Evolutionary conservation across 2,797 vertebrate genomes (phyloP).

Genomic region (Remorina albescens): DNA sequence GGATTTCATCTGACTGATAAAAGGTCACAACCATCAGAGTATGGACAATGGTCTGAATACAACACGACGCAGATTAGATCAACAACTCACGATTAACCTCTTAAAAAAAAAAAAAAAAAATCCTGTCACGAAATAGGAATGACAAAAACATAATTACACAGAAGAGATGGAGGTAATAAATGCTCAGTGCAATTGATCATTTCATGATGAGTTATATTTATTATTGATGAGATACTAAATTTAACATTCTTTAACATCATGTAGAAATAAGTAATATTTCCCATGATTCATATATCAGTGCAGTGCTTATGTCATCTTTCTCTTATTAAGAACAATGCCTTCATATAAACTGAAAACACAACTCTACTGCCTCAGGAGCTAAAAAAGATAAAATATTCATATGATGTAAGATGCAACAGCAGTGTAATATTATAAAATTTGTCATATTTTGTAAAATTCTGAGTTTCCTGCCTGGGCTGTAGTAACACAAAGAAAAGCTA

Average conservation of each 20-base stretch:
- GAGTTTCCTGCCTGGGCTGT: too few relatives aligned
- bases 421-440: too few relatives aligned
- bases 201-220: conserved; percentile 46
- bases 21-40: conserved; percentile 28
- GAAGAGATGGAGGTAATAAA: conserved; percentile 4
- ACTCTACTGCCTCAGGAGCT: background rate
- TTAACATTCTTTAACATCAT: conserved; percentile 39
- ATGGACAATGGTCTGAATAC: conserved; percentile 17
- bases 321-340: conserved; percentile 2
- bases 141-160: conserved; percentile 11
- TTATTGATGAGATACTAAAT: conserved; percentile 47
- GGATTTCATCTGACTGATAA: conserved; percentile 30
- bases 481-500: too few relatives aligned
- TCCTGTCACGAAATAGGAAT: background rate
- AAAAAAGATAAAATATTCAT: background rate
- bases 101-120: background rate
- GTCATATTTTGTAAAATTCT: too few relatives aligned
- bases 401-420: conserved; percentile 1
- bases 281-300: conserved; percentile 15
- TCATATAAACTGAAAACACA: conserved; percentile 7
- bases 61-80: conserved; percentile 1
- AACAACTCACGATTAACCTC: background rate
- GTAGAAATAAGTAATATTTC: conserved; percentile 4
- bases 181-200: conserved; percentile 1
- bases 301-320: conserved; percentile 1